Conservation (phyloP, 2,797 vertebrate species). For the Carapus acus region DNA sequence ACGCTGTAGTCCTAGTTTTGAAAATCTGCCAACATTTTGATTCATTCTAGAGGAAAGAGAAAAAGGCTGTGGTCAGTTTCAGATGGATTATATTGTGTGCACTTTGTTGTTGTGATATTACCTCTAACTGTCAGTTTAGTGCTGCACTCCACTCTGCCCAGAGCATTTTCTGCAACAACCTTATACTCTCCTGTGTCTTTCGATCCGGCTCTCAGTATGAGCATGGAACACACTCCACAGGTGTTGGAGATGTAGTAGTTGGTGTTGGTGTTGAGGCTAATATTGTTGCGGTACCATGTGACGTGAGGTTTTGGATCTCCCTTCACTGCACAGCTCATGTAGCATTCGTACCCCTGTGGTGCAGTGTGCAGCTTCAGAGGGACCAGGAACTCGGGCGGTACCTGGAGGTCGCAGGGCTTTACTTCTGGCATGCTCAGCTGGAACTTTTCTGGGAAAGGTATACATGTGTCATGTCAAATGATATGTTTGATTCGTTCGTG, state of each 20-base stretch:
- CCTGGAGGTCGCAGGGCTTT: constrained; percentile 69
- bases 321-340: constrained; percentile 86
- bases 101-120: constrained; percentile 38
- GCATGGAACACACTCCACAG: constrained; percentile 86
- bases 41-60: constrained; percentile 61
- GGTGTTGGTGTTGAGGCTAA: constrained; percentile 78
- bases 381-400: constrained; percentile 79
- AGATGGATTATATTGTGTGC: background rate
- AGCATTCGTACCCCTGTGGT: constrained; percentile 83
- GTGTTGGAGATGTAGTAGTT: constrained; percentile 80
- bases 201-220: constrained; percentile 75
- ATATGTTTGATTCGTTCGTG: constrained; percentile 2
- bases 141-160: constrained; percentile 75
- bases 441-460: constrained; percentile 70
- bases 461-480: background rate
- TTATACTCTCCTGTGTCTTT: constrained; percentile 82
- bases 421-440: constrained; percentile 58
- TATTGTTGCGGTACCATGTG: constrained; percentile 82
- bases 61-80: constrained; percentile 4
- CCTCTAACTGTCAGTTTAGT: constrained; percentile 83
- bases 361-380: constrained; percentile 80
- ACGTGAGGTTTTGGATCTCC: constrained; percentile 80
- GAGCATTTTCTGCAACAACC: constrained; percentile 73
- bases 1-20: too few species aligned
- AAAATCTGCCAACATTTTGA: constrained; percentile 12